Evolutionary conservation across 2,888 invertebrate genomes (phyloP), one percentile per base, ranked within the genome.

Genomic region (Halocaridina rubra): DNA sequence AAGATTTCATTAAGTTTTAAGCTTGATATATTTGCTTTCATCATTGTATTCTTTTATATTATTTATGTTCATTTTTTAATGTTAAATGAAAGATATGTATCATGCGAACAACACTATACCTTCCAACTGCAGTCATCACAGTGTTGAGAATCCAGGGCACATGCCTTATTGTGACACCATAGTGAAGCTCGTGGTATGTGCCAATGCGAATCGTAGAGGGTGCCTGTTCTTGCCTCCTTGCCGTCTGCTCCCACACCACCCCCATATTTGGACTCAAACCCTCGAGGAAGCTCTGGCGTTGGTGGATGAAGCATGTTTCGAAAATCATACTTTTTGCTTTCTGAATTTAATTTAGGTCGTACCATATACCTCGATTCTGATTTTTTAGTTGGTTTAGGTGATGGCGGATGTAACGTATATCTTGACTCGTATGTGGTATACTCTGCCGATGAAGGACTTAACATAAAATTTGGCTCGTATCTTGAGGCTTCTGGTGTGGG

Each of bases 101-200:
- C n/a, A n/a, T n/a, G n/a, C n/a, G n/a, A n/a, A n/a, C n/a, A n/a
- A n/a, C n/a, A n/a, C n/a, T 67, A 30, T 81, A 86, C 86, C 81
- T 86, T 86, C 79, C 59, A 74, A 27, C 74, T 61, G 16, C 86
- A 86, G 1, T 82, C 67, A 16, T 78, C 67, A 29, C 86, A 86
- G 1, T 32, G 61, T 19, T 79, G 77, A 13, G 46, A 30, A 13
- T 74, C 74, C 27, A 79, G 78, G 0, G 19, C 46, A 24, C 79
- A 74, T 4, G 67, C 72, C 29, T 79, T 86, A 64, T 86, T 78
- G 7, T 19, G n/a, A 33, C 86, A 86, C 81, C 81, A 81, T 8
- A 86, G 69, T 5, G 86, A 72, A 5, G 81, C 86, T 33, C 82
- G 29, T 7, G 86, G 86, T 22, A 86, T 82, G 29, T 86, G 81